Percentiles rank a stretch among this genome's conserved stretches.
phyloP scores from a whole-genome alignment of 1,140 invertebrate genomes.

The Propsilocerus akamusi region DNA sequence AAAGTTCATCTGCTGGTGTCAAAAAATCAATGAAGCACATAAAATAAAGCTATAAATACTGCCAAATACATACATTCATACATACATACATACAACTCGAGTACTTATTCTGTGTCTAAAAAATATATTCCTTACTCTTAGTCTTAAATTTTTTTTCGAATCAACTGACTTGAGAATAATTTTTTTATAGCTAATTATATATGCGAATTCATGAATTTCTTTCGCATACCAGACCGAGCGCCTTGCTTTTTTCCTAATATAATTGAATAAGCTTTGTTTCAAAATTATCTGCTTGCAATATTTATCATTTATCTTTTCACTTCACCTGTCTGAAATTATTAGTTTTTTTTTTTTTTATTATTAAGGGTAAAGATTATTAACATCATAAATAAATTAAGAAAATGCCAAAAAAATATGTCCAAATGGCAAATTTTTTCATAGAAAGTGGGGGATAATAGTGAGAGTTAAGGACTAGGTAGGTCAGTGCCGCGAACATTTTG shows the following conservation, averaged over 20 bases:
- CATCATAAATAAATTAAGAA: conserved; percentile 1
- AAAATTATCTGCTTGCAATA: conserved; percentile 1
- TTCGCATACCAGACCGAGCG: too few species aligned
- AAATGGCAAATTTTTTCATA: conserved; percentile 1
- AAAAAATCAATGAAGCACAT: conserved; percentile 4
- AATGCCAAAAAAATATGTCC: conserved; percentile 2
- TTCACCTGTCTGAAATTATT: not conserved
- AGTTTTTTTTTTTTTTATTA: not conserved
- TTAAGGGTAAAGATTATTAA: not conserved
- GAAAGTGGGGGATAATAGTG: not conserved
- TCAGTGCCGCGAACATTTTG: too few species aligned
- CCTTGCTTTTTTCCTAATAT: not conserved
- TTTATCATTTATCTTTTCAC: not conserved
- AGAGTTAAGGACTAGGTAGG: too few species aligned
- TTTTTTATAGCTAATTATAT: too few species aligned
- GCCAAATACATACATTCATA: too few species aligned
- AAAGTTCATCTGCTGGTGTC: not conserved
- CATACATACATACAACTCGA: too few species aligned
- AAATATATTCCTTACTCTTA: too few species aligned
- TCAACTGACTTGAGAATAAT: too few species aligned
- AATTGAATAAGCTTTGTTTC: conserved; percentile 1
- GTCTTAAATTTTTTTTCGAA: too few species aligned
- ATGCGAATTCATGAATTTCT: too few species aligned
- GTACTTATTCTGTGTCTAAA: too few species aligned
- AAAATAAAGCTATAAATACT: conserved; percentile 1